Percentiles rank a stretch among this genome's conserved stretches.
Evolutionary conservation across 1,140 invertebrate genomes (phyloP).

Genomic region (Nasonia longicornis): DNA sequence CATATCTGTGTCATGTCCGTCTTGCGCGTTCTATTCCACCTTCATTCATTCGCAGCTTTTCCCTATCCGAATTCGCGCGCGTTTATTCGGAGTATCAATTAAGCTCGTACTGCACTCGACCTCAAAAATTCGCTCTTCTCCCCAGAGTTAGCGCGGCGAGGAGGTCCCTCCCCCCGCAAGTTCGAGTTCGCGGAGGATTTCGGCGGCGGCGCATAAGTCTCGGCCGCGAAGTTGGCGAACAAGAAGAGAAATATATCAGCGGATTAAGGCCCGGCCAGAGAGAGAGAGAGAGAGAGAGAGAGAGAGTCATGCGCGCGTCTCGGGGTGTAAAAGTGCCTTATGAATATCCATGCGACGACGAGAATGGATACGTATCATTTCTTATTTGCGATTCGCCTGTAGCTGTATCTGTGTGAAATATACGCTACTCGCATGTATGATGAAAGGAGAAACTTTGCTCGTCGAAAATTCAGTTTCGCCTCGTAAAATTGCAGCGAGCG

Average conservation of each 20-base stretch:
- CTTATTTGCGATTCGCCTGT: neutral
- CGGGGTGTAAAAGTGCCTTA: slow-evolving; percentile 14
- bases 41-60: neutral
- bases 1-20: neutral
- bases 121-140: too few species aligned
- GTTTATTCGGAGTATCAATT: too few species aligned
- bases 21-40: too few species aligned
- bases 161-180: neutral
- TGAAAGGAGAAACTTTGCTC: neutral
- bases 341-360: slow-evolving; percentile 24
- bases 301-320: neutral
- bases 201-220: neutral
- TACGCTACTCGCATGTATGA: neutral
- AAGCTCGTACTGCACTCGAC: too few species aligned
- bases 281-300: too few species aligned
- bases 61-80: too few species aligned
- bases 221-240: neutral
- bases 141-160: neutral
- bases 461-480: neutral
- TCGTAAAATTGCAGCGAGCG: too few species aligned
- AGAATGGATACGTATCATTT: neutral
- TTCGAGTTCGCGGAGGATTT: neutral
- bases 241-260: slow-evolving; percentile 28
- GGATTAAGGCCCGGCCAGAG: neutral
- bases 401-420: neutral